A percentile compares a stretch with the other conserved stretches of the same genome.
These are phyloP conservation scores for Clarias magur DNA, from an alignment of 2,113 vertebrate species.

Conservation along the genomic window DNA sequence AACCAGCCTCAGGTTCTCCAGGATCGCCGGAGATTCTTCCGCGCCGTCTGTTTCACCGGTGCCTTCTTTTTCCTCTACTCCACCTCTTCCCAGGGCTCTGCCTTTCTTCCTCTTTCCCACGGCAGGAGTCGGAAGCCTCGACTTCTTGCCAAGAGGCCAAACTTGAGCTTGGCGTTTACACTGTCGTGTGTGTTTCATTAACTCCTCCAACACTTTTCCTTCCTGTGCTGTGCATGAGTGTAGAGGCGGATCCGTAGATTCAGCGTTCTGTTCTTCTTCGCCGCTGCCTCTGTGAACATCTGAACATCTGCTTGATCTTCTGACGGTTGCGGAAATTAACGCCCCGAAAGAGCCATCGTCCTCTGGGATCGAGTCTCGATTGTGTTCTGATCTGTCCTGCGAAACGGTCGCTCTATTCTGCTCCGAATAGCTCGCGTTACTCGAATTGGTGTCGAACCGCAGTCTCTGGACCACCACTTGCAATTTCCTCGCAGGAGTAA, in stretches of 20 bases:
- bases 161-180: not conserved
- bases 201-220: not conserved
- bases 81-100: not conserved
- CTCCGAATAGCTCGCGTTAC: slow-evolving; percentile 8
- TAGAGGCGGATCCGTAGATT: not conserved
- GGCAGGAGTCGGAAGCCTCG: not conserved
- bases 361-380: not conserved
- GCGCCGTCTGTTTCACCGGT: not conserved
- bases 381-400: not conserved
- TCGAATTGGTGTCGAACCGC: slow-evolving; percentile 46
- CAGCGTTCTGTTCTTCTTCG: not conserved
- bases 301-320: not conserved
- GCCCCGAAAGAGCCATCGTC: not conserved
- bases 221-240: not conserved
- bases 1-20: not conserved
- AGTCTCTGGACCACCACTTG: slow-evolving; percentile 50
- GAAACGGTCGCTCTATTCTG: not conserved
- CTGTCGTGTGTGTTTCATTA: not conserved
- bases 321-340: slow-evolving; percentile 41
- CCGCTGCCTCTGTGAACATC: not conserved
- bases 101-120: not conserved
- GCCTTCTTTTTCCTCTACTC: not conserved
- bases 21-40: not conserved
- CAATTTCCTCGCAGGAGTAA: not conserved
- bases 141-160: not conserved